These are phyloP conservation scores for Solea solea DNA, from an alignment of 2,113 vertebrate genomes.

Conservation along the genomic window DNA sequence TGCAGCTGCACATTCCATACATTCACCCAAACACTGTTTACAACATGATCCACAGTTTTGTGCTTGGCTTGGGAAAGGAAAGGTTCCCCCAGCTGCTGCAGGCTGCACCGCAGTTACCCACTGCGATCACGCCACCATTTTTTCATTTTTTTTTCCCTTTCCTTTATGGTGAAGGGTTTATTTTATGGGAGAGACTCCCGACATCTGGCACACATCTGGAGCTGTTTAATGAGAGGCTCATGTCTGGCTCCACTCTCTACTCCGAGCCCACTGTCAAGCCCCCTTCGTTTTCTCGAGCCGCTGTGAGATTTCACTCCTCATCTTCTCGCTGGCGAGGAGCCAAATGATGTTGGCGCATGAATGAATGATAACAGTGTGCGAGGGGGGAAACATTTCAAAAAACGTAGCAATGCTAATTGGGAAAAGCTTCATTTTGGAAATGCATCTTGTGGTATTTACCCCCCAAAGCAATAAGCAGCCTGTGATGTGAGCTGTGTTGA, in stretches of 20 bases:
- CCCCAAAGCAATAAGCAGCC: conserved; percentile 42
- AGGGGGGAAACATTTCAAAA: conserved; percentile 13
- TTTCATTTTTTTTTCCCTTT: conserved; percentile 8
- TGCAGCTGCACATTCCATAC: conserved; percentile 39
- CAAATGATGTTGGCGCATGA: conserved; percentile 26
- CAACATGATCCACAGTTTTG: conserved; percentile 17
- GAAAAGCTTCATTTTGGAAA: conserved; percentile 29
- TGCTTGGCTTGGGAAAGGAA: conserved; percentile 16
- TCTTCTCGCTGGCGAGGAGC: conserved; percentile 33
- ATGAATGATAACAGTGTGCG: conserved; percentile 28
- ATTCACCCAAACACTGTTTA: conserved; percentile 24
- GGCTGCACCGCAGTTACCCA: conserved; percentile 12
- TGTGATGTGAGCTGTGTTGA: conserved; percentile 36
- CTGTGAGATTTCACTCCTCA: conserved; percentile 30
- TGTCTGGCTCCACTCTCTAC: conserved; percentile 43
- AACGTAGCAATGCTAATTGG: conserved; percentile 30
- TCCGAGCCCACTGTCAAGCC: conserved; percentile 34
- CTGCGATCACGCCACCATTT: conserved; percentile 10
- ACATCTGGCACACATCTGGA: conserved; percentile 78
- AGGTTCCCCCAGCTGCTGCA: conserved; percentile 15
- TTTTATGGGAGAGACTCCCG: conserved; percentile 27
- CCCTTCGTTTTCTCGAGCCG: conserved; percentile 24
- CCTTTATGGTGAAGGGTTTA: conserved; percentile 16
- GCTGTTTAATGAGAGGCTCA: conserved; percentile 68
- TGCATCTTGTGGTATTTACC: conserved; percentile 31